Base-by-base conservation (phyloP, 2,797 vertebrate species). In the Garrulus glandarius region DNA sequence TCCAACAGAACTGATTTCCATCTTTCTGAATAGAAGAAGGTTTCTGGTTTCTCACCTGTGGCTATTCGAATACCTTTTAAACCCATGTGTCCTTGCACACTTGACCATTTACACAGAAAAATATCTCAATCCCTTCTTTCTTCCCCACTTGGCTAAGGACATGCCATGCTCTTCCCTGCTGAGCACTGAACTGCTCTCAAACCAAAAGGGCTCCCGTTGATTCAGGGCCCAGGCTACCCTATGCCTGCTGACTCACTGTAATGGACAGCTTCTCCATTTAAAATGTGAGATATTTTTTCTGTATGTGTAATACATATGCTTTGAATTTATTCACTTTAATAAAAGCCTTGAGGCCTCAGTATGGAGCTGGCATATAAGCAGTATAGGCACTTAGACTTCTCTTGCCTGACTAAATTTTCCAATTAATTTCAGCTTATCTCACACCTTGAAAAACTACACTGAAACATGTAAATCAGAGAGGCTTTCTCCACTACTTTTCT, bases 351-450 rank as follows among this genome's bases (percentile, higher is more conserved):
- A 46, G 21, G 15, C 7, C 70, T 49, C 23, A 11, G 16, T 29
- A 56, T 19, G 57, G 75, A 43, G 43, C 44, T 60, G 29, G 24
- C 27, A 36, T 39, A 32, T 32, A 55, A n/a, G 20, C 6, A 79
- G 8, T 36, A 26, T 3, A 76, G 15, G 26, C 26, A 70, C 6
- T 61, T 43, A 36, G 13, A 46, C 6, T 4, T 68, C 44, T 70
- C 67, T 94, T 79, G 60, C 32, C 14, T 81, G 30, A 63, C 56
- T 65, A 65, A 46, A 77, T 85, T 79, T 93, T 87, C 39, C 63
- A 43, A 34, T 64, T 76, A 92, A 55, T 79, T 92, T 85, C 70
- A 83, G 11, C 3, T 87, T 82, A 41, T 63, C 74, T 63, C 11
- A 27, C 22, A 55, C 41, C 21, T 80, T 74, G 41, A n/a, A 84